Percentiles rank a stretch among this genome's conserved stretches.
These are phyloP conservation scores for Pseudorhiza aurosa DNA, from an alignment of 30 jellyfish, hydroid and myxozoan species.

Conservation along the genomic window DNA sequence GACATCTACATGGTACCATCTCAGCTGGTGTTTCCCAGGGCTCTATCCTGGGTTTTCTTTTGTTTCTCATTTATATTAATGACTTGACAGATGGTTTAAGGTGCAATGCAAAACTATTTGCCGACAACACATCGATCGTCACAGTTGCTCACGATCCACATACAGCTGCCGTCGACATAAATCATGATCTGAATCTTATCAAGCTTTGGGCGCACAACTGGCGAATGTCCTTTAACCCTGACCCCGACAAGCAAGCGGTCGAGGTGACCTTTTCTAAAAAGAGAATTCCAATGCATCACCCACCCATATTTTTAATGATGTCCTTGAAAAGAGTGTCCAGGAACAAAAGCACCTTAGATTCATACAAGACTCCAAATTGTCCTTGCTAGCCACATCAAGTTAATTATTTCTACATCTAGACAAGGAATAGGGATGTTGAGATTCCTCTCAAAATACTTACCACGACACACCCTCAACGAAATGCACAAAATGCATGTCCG, in stretches of 20 bases:
- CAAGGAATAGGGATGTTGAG: conserved; percentile 11
- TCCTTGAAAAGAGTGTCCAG: neutral
- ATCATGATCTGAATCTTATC: conserved; percentile 15
- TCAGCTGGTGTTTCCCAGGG: conserved; percentile 56
- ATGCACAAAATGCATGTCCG: conserved; percentile 7
- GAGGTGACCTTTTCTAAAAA: neutral
- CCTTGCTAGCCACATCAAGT: conserved; percentile 3
- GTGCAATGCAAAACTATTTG: conserved; percentile 20
- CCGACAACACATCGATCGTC: conserved; percentile 30
- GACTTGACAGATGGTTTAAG: conserved; percentile 34
- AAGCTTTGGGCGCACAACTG: neutral
- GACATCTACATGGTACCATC: conserved; percentile 24
- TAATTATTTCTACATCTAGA: neutral
- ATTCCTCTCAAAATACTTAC: neutral
- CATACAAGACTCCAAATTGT: neutral
- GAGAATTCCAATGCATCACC: conserved; percentile 14
- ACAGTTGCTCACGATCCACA: conserved; percentile 30
- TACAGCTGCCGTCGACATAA: conserved; percentile 31
- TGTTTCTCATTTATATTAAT: conserved; percentile 28
- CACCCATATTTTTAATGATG: conserved; percentile 5
- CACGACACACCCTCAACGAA: conserved; percentile 7
- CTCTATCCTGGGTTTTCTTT: conserved; percentile 43
- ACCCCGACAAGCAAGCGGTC: conserved; percentile 12
- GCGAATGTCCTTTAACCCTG: conserved; percentile 43
- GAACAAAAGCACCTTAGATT: conserved; percentile 6